phyloP scores from a whole-genome alignment of 1,140 invertebrate species.

The Heliconius hewitsoni region DNA sequence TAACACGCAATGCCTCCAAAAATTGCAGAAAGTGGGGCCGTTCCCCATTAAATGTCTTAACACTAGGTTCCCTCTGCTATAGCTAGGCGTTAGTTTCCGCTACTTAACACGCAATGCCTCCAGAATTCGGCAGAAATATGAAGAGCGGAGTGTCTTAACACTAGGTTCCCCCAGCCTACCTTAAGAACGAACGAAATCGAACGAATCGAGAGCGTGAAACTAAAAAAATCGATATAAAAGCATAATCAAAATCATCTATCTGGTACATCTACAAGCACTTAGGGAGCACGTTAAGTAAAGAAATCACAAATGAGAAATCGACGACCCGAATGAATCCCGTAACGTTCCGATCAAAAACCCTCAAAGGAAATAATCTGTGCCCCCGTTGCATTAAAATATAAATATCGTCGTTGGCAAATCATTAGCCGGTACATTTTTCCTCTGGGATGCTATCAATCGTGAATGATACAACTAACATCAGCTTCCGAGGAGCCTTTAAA shows the following conservation, averaged over 20 bases:
- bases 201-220: too few relatives aligned
- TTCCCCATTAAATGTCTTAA: too few relatives aligned
- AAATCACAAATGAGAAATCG: conserved; percentile 33
- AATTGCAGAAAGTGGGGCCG: too few relatives aligned
- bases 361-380: conserved; percentile 78
- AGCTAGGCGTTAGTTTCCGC: too few relatives aligned
- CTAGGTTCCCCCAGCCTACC: too few relatives aligned
- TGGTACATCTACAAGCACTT: not conserved
- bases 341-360: conserved; percentile 53
- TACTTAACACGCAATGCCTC: too few relatives aligned
- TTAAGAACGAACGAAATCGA: too few relatives aligned
- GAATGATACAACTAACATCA: conserved; percentile 36
- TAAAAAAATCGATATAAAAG: not conserved
- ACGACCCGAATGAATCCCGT: conserved; percentile 44
- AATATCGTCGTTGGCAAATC: conserved; percentile 78
- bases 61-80: too few relatives aligned
- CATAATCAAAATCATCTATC: not conserved
- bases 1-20: too few relatives aligned
- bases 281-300: conserved; percentile 2
- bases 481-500: not conserved
- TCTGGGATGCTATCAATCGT: conserved; percentile 66
- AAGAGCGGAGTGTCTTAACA: too few relatives aligned
- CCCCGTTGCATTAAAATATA: conserved; percentile 75
- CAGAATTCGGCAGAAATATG: too few relatives aligned
- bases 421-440: conserved; percentile 72